Conservation (phyloP, 2,888 invertebrate genomes). For the Polietes domitor region DNA sequence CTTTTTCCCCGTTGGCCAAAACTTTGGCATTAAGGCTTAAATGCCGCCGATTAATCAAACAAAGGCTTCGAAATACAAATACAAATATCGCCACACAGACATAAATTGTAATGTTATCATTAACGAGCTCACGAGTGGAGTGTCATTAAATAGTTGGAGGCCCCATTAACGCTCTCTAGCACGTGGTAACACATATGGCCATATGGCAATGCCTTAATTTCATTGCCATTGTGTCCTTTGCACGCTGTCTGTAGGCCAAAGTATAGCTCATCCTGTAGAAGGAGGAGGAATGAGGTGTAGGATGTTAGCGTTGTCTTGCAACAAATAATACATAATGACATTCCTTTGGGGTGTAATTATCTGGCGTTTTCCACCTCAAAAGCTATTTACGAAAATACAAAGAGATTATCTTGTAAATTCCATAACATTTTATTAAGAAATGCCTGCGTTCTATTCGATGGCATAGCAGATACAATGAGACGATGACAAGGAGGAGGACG, state of each 20-base stretch:
- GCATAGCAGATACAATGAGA: not conserved
- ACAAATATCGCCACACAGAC: too few relatives aligned
- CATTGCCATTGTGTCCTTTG: too few relatives aligned
- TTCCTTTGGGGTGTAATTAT: not conserved
- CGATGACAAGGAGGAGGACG: not conserved
- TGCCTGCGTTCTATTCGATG: not conserved
- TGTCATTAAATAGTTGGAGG: not conserved
- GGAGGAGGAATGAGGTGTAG: too few relatives aligned
- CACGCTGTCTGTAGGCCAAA: too few relatives aligned
- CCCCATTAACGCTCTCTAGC: not conserved
- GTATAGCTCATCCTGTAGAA: too few relatives aligned
- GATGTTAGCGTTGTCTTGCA: too few relatives aligned
- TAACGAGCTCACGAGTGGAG: slow-evolving; percentile 9
- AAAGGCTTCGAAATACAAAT: not conserved
- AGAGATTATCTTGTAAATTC: slow-evolving; percentile 14
- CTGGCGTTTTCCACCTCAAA: not conserved
- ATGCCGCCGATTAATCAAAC: slow-evolving; percentile 21
- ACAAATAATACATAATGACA: not conserved
- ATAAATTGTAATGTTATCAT: slow-evolving; percentile 8
- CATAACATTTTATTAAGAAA: slow-evolving; percentile 17
- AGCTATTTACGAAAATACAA: slow-evolving; percentile 3
- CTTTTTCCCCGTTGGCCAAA: not conserved
- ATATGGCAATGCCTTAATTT: not conserved
- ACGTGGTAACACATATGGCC: not conserved
- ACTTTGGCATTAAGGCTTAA: not conserved